Percentiles rank a stretch among this genome's conserved stretches.
Conservation (phyloP, 2,797 vertebrate genomes). For the Diplodus sargus region DNA sequence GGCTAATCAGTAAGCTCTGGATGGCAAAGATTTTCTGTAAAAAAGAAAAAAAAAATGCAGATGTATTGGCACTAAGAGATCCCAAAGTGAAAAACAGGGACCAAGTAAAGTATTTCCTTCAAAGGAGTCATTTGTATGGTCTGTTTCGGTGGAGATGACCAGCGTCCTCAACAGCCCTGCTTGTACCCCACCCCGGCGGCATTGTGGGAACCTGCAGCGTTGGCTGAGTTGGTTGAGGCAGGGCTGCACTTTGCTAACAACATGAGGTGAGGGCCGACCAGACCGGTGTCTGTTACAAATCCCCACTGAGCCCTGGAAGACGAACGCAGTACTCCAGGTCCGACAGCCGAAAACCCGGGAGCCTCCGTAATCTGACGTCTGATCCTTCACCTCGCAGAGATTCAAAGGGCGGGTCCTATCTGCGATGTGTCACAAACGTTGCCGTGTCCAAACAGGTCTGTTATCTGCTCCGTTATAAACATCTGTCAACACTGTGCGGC, state of each 20-base stretch:
- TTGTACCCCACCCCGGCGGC: background rate
- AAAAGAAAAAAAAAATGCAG: background rate
- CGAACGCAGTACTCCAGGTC: slow-evolving; percentile 29
- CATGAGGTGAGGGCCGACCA: slow-evolving; percentile 59
- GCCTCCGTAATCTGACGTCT: slow-evolving; percentile 48
- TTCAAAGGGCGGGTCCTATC: slow-evolving; percentile 22
- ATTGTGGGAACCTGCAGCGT: slow-evolving; percentile 19
- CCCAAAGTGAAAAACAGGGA: slow-evolving; percentile 1
- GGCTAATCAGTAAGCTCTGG: slow-evolving; percentile 10
- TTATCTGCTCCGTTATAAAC: background rate
- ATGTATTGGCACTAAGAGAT: background rate
- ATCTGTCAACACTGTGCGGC: background rate
- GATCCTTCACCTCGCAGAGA: slow-evolving; percentile 20
- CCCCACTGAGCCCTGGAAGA: slow-evolving; percentile 61
- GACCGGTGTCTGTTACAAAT: slow-evolving; percentile 68
- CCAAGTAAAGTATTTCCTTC: background rate
- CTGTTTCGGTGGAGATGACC: background rate
- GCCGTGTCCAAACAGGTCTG: background rate
- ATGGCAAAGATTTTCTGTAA: slow-evolving; percentile 14
- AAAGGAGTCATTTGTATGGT: background rate
- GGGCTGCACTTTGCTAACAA: slow-evolving; percentile 43
- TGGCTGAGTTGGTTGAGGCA: slow-evolving; percentile 27
- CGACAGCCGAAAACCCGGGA: slow-evolving; percentile 44
- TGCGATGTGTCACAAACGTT: background rate
- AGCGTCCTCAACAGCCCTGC: background rate